Percentiles rank a stretch among this genome's conserved stretches.
Evolutionary conservation across 2,113 vertebrate species (phyloP).

Genomic region (Alethe diademata): DNA sequence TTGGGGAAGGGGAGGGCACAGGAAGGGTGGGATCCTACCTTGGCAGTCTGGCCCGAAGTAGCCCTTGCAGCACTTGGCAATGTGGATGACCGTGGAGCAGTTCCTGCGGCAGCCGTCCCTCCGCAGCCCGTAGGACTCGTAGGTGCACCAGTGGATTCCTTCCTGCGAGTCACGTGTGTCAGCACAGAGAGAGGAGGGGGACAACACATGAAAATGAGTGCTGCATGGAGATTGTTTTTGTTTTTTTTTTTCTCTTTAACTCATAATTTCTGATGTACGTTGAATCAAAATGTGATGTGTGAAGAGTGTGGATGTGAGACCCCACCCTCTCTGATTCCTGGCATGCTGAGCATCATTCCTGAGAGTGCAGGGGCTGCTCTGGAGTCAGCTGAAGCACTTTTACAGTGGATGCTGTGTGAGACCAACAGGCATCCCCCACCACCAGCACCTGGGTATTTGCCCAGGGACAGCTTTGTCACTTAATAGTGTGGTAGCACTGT

Average conservation of each 20-base stretch:
- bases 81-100: constrained; percentile 78
- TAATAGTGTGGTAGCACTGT: background rate
- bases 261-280: accelerated
- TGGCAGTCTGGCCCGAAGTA: constrained; percentile 89
- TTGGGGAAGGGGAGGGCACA: background rate
- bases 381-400: accelerated
- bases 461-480: background rate
- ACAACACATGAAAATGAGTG: background rate
- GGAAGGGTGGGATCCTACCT: constrained; percentile 70
- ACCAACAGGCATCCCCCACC: background rate
- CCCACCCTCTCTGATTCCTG: accelerated
- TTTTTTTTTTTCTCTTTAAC: background rate
- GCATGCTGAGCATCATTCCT: background rate
- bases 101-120: constrained; percentile 78
- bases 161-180: background rate
- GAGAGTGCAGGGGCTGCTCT: background rate
- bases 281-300: background rate
- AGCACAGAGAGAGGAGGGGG: accelerated
- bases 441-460: background rate
- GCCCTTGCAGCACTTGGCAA: constrained; percentile 83
- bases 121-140: background rate
- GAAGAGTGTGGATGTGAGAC: background rate
- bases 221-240: accelerated
- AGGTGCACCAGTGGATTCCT: constrained; percentile 68
- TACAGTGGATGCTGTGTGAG: background rate